Evolutionary conservation across 1,140 invertebrate species (phyloP).

Genomic region (Meteorus sp.): DNA sequence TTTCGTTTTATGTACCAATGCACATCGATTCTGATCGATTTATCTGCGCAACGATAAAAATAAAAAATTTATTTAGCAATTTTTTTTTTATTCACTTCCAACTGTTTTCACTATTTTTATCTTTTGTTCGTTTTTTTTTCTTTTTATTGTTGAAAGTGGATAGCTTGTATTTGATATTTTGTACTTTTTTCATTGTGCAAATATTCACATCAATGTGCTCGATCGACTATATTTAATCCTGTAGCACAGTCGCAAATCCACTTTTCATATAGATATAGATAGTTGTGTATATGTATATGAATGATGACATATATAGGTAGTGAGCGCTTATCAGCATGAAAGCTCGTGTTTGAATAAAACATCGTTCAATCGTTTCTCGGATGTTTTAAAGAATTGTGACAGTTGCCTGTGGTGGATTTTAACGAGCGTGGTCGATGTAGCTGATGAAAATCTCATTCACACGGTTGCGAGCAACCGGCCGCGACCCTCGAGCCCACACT

Average conservation of each 20-base stretch:
- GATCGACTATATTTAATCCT: not conserved
- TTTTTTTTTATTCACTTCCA: too few relatives aligned
- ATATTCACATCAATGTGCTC: not conserved
- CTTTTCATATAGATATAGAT: too few relatives aligned
- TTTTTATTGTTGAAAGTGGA: not conserved
- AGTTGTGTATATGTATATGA: too few relatives aligned
- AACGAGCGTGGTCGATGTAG: not conserved
- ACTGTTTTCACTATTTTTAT: too few relatives aligned
- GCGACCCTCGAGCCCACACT: not conserved
- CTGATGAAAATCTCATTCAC: slow-evolving; percentile 12
- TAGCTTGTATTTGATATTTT: not conserved
- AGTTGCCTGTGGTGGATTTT: slow-evolving; percentile 1
- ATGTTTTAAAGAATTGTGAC: slow-evolving; percentile 1
- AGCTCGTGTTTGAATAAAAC: slow-evolving; percentile 9
- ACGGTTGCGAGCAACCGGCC: not conserved
- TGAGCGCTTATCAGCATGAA: too few relatives aligned
- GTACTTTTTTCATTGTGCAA: not conserved
- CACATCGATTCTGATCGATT: too few relatives aligned
- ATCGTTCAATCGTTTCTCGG: not conserved
- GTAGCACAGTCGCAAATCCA: too few relatives aligned
- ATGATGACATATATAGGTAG: too few relatives aligned
- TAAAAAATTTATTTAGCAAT: too few relatives aligned
- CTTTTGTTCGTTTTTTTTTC: too few relatives aligned
- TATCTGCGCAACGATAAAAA: too few relatives aligned
- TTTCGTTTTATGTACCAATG: too few relatives aligned